Percentiles rank a stretch among this genome's conserved stretches.
phyloP scores from a whole-genome alignment of 2,797 vertebrate genomes.

The Gila robusta region DNA sequence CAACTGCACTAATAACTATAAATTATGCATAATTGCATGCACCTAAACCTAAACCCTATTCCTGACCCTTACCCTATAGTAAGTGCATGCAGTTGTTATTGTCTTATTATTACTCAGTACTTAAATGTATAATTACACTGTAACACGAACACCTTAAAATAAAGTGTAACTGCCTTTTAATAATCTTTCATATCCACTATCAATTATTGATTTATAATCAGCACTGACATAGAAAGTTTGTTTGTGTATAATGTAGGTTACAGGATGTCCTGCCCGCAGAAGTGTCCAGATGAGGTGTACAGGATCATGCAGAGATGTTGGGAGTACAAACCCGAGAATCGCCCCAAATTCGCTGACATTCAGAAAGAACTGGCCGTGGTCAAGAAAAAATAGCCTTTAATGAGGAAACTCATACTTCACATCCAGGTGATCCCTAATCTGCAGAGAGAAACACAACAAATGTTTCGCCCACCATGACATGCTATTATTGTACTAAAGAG shows the following conservation, averaged over 20 bases:
- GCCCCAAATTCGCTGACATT: slow-evolving; percentile 92
- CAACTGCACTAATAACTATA: too few relatives aligned
- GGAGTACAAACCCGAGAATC: slow-evolving; percentile 94
- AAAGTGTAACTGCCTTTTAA: too few relatives aligned
- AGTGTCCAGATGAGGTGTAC: slow-evolving; percentile 95
- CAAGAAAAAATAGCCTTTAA: slow-evolving; percentile 84
- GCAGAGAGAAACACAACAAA: slow-evolving; percentile 67
- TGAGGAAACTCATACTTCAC: slow-evolving; percentile 23
- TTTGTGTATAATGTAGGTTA: slow-evolving; percentile 81
- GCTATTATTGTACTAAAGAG: slow-evolving; percentile 55
- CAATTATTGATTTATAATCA: neutral
- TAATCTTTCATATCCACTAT: neutral
- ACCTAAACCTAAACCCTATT: too few relatives aligned
- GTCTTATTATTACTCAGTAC: too few relatives aligned
- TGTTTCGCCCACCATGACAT: slow-evolving; percentile 69
- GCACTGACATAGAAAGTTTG: neutral
- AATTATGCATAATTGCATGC: too few relatives aligned
- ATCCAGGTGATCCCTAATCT: slow-evolving; percentile 57
- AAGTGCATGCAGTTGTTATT: too few relatives aligned
- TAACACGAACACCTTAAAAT: too few relatives aligned
- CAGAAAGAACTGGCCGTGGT: slow-evolving; percentile 88
- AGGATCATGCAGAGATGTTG: slow-evolving; percentile 95
- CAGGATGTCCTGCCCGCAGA: slow-evolving; percentile 93
- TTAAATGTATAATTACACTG: too few relatives aligned
- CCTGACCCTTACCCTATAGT: too few relatives aligned